Conservation (phyloP, 2,113 vertebrate genomes). For the Tetraodon nigroviridis region DNA sequence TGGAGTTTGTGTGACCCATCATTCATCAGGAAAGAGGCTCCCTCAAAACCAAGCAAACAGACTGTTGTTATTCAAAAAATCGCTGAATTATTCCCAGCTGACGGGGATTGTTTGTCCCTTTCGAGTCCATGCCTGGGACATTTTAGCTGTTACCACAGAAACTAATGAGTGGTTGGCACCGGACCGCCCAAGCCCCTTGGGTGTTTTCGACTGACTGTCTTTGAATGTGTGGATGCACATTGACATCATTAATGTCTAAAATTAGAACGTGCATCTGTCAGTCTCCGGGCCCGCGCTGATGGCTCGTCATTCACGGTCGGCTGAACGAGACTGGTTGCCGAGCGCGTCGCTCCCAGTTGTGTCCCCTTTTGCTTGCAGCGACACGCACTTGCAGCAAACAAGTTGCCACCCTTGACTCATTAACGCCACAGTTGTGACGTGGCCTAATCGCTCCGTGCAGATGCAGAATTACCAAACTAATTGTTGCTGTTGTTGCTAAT, state of each 20-base stretch:
- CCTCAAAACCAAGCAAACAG: conserved; percentile 54
- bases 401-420: conserved; percentile 28
- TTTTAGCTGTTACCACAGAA: conserved; percentile 34
- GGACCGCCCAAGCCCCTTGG: conserved; percentile 43
- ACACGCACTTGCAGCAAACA: conserved; percentile 26
- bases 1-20: conserved; percentile 26
- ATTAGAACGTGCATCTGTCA: conserved; percentile 55
- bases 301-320: conserved; percentile 52
- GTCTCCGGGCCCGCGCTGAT: conserved; percentile 52
- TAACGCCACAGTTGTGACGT: conserved; percentile 2
- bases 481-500: no score
- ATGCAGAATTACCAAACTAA: not conserved
- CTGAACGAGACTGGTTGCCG: conserved; percentile 47
- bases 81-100: conserved; percentile 37
- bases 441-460: conserved; percentile 9
- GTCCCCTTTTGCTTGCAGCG: conserved; percentile 30
- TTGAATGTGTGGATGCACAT: conserved; percentile 28
- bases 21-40: conserved; percentile 42
- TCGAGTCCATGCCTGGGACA: conserved; percentile 32
- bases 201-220: conserved; percentile 26
- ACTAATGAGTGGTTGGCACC: conserved; percentile 53
- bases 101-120: conserved; percentile 32
- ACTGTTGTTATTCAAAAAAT: conserved; percentile 41
- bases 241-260: conserved; percentile 38
- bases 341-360: conserved; percentile 31